These are phyloP conservation scores for Drosophila neocordata DNA, from an alignment of 1,140 invertebrate genomes.

Conservation along the genomic window DNA sequence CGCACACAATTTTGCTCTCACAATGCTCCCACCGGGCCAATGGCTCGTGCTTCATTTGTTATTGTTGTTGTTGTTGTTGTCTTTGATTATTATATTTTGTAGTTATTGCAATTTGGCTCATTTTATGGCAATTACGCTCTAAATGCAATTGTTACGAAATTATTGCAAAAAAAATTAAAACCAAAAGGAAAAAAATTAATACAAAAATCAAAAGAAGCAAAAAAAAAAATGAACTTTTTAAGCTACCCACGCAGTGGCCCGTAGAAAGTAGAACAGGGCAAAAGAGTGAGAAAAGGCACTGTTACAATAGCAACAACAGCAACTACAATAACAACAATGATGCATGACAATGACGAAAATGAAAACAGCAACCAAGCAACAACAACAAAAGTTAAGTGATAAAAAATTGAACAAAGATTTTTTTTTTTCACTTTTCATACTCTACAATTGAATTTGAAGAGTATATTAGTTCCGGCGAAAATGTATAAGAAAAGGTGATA, in stretches of 20 bases:
- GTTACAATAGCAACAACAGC: slow-evolving; percentile 39
- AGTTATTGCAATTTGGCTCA: slow-evolving; percentile 61
- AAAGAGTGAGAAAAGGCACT: slow-evolving; percentile 49
- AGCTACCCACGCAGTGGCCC: slow-evolving; percentile 57
- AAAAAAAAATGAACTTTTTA: slow-evolving; percentile 33
- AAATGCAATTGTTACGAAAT: slow-evolving; percentile 78
- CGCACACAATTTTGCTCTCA: slow-evolving; percentile 66
- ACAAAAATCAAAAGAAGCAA: background rate
- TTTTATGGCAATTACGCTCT: slow-evolving; percentile 70
- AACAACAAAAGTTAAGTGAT: slow-evolving; percentile 33
- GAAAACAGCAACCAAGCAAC: slow-evolving; percentile 31
- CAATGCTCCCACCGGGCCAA: slow-evolving; percentile 42
- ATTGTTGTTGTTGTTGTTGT: background rate
- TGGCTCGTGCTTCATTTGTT: slow-evolving; percentile 36
- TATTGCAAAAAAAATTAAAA: slow-evolving; percentile 38
- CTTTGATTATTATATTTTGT: slow-evolving; percentile 69
- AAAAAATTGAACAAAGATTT: slow-evolving; percentile 34
- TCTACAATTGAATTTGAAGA: background rate
- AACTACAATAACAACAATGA: slow-evolving; percentile 43
- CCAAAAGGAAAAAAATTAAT: background rate
- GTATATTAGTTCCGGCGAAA: background rate
- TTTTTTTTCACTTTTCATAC: background rate
- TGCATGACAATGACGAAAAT: slow-evolving; percentile 43
- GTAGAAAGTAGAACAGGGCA: slow-evolving; percentile 74
- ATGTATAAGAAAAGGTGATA: background rate